Percentiles rank a stretch among this genome's conserved stretches.
Conservation (phyloP, 64 coral and sea anemone species). For the Hydrozoanthus tunicans region DNA sequence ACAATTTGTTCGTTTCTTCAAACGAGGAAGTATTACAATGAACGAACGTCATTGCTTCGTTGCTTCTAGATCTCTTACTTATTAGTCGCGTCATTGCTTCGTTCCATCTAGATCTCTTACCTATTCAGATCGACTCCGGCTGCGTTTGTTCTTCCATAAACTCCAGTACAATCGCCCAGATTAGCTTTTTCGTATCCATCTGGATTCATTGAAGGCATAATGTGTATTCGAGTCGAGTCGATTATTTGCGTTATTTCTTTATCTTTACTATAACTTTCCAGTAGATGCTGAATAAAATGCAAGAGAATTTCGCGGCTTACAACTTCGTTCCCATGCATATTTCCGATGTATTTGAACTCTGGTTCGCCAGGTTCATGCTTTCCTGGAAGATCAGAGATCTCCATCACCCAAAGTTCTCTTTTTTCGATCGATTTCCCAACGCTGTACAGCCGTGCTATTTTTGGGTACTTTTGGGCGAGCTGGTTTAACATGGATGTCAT, state of each 20-base stretch:
- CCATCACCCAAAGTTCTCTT: slow-evolving; percentile 83
- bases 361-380: slow-evolving; percentile 84
- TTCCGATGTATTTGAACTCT: slow-evolving; percentile 96
- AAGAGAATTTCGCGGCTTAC: slow-evolving; percentile 92
- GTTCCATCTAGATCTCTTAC: slow-evolving; percentile 34
- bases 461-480: slow-evolving; percentile 44
- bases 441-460: slow-evolving; percentile 72
- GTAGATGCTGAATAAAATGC: slow-evolving; percentile 75
- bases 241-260: slow-evolving; percentile 71
- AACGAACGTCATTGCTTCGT: no score
- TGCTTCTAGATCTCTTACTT: slow-evolving; percentile 40
- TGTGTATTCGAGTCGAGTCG: slow-evolving; percentile 88
- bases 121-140: slow-evolving; percentile 80
- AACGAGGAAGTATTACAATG: no score
- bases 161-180: slow-evolving; percentile 33
- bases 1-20: no score
- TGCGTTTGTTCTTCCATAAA: slow-evolving; percentile 67
- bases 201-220: slow-evolving; percentile 98
- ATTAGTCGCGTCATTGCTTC: slow-evolving; percentile 15
- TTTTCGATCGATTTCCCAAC: slow-evolving; percentile 75
- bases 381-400: slow-evolving; percentile 88
- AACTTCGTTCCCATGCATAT: slow-evolving; percentile 98
- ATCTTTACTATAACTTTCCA: slow-evolving; percentile 74
- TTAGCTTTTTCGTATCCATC: slow-evolving; percentile 83
- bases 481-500: slow-evolving; percentile 70